Percentiles rank a stretch among this genome's conserved stretches.
phyloP scores from a whole-genome alignment of 1,140 invertebrate genomes.

The Watersipora subatra region DNA sequence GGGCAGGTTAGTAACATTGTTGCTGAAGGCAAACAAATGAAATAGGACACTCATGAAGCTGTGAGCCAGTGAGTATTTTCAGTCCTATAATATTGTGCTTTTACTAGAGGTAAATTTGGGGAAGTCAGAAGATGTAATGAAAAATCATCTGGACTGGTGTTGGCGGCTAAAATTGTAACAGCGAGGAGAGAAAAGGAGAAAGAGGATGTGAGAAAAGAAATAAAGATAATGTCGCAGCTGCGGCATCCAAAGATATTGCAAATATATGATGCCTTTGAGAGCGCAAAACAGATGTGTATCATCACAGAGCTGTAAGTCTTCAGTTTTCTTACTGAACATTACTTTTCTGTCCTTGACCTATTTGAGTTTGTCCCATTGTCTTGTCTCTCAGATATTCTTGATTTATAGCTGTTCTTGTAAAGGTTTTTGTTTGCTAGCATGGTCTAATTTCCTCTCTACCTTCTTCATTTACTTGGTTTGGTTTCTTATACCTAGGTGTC shows the following conservation, averaged over 20 bases:
- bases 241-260: conserved; percentile 87
- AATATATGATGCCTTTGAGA: conserved; percentile 88
- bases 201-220: conserved; percentile 79
- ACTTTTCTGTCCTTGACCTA: neutral
- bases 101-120: conserved; percentile 84
- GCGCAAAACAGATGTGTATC: conserved; percentile 78
- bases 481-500: no score
- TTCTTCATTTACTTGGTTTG: no score
- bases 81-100: no score
- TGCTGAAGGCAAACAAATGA: neutral
- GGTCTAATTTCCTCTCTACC: no score
- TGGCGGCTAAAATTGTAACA: conserved; percentile 86
- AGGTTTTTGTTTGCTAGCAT: no score
- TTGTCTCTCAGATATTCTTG: no score
- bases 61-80: neutral
- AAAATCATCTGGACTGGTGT: conserved; percentile 57
- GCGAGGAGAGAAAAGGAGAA: conserved; percentile 66
- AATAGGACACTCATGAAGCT: neutral
- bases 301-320: conserved; percentile 87
- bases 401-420: no score
- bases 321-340: neutral
- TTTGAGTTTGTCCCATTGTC: neutral
- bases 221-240: conserved; percentile 85
- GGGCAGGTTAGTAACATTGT: conserved; percentile 36
- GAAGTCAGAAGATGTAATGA: conserved; percentile 84